These are phyloP conservation scores for Meiosimyza platycephala DNA, from an alignment of 2,888 invertebrate genomes.

Conservation along the genomic window DNA sequence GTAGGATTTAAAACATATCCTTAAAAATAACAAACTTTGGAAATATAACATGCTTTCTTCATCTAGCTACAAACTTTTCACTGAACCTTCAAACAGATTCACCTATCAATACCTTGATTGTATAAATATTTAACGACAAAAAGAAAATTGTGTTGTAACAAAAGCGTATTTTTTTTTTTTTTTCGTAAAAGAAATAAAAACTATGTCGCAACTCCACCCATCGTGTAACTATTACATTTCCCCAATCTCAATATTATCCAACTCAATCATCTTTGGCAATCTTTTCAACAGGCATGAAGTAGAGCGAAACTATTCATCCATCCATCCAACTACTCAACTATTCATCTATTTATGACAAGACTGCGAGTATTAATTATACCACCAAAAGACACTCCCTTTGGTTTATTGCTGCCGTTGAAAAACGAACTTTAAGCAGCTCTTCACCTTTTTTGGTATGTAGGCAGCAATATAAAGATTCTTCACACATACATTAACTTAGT, in stretches of 20 bases:
- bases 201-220: not conserved
- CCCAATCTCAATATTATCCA: slow-evolving; percentile 3
- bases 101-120: no score
- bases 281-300: slow-evolving; percentile 16
- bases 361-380: not conserved
- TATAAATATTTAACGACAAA: no score
- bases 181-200: no score
- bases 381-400: slow-evolving; percentile 12
- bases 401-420: not conserved
- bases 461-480: not conserved
- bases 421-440: not conserved
- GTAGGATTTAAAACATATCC: no score
- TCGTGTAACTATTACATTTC: not conserved
- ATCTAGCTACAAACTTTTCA: no score
- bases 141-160: no score
- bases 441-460: not conserved
- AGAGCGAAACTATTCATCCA: slow-evolving; percentile 11
- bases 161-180: no score
- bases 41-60: no score
- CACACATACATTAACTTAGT: slow-evolving; percentile 4
- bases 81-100: no score
- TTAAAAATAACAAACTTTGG: no score
- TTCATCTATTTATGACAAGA: slow-evolving; percentile 1
- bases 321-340: slow-evolving; percentile 5
- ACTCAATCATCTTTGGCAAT: slow-evolving; percentile 26